A percentile compares a stretch with the other conserved stretches of the same genome.
Evolutionary conservation across 2,888 invertebrate species (phyloP).

Genomic region (Xestia rhomboidea): DNA sequence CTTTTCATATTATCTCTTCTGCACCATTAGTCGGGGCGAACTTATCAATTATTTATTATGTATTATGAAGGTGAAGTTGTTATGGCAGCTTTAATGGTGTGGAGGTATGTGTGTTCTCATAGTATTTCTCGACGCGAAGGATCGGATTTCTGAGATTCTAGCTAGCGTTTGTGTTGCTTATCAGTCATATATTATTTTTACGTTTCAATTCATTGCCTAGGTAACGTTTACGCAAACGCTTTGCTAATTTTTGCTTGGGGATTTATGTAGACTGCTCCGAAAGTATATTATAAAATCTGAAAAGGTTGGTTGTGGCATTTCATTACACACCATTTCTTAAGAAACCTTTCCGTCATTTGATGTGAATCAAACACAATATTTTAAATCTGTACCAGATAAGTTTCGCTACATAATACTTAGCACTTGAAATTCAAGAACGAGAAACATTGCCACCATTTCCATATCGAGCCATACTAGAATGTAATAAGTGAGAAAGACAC

Average conservation of each 20-base stretch:
- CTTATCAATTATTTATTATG: constrained; percentile 71
- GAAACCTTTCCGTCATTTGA: background rate
- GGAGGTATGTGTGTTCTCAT: background rate
- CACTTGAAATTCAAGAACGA: background rate
- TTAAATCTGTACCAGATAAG: background rate
- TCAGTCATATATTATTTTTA: too few relatives aligned
- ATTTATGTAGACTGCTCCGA: background rate
- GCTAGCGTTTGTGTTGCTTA: background rate
- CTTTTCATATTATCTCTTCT: constrained; percentile 79
- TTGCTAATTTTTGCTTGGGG: background rate
- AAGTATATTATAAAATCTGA: background rate
- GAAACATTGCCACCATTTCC: background rate
- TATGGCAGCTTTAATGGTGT: constrained; percentile 5
- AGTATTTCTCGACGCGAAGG: background rate
- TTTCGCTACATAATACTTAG: background rate
- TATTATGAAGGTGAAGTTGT: constrained; percentile 26
- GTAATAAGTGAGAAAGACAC: background rate
- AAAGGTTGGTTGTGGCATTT: background rate
- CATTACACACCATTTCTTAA: background rate
- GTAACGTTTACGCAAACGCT: background rate
- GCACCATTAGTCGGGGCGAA: constrained; percentile 76
- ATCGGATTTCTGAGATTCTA: background rate
- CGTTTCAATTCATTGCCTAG: background rate
- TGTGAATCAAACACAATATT: too few relatives aligned
- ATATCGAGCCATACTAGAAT: background rate